Conservation (phyloP, 2,888 invertebrate genomes). For the Volucella zonaria region DNA sequence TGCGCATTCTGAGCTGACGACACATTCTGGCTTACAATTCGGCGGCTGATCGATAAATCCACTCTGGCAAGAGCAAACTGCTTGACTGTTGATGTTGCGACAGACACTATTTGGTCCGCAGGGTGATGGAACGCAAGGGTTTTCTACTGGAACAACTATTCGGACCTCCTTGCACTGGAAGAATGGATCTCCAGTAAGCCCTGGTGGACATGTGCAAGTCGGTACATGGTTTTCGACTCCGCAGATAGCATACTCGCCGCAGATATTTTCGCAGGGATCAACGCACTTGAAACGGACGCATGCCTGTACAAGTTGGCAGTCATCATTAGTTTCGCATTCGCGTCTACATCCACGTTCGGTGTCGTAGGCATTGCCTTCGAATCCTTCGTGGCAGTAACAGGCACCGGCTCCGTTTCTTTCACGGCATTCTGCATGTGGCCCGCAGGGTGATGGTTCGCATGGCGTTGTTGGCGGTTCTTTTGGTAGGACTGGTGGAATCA, state of each 20-base stretch:
- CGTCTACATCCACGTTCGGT: slow-evolving; percentile 86
- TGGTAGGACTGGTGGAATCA: slow-evolving; percentile 84
- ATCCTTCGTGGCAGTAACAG: slow-evolving; percentile 90
- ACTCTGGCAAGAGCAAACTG: slow-evolving; percentile 92
- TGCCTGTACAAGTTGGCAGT: slow-evolving; percentile 88
- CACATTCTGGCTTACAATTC: slow-evolving; percentile 92
- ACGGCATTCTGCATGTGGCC: slow-evolving; percentile 92
- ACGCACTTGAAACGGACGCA: slow-evolving; percentile 92
- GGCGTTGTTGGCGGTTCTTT: slow-evolving; percentile 88
- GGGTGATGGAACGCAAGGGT: slow-evolving; percentile 92
- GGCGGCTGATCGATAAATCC: slow-evolving; percentile 91
- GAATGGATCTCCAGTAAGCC: slow-evolving; percentile 92
- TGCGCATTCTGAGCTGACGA: slow-evolving; percentile 93
- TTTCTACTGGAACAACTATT: slow-evolving; percentile 82
- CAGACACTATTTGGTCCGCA: slow-evolving; percentile 95
- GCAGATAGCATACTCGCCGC: slow-evolving; percentile 91
- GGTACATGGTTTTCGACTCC: slow-evolving; percentile 91
- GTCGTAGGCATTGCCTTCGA: slow-evolving; percentile 92
- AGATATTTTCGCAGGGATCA: slow-evolving; percentile 92
- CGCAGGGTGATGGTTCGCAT: slow-evolving; percentile 92
- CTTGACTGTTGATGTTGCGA: slow-evolving; percentile 89
- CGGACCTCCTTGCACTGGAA: slow-evolving; percentile 87
- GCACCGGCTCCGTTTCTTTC: slow-evolving; percentile 93
- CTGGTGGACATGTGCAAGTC: slow-evolving; percentile 89
- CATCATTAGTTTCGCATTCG: slow-evolving; percentile 91